These are phyloP conservation scores for Sylvilagus bachmani DNA, from an alignment of 2,113 vertebrate genomes.

Conservation along the genomic window DNA sequence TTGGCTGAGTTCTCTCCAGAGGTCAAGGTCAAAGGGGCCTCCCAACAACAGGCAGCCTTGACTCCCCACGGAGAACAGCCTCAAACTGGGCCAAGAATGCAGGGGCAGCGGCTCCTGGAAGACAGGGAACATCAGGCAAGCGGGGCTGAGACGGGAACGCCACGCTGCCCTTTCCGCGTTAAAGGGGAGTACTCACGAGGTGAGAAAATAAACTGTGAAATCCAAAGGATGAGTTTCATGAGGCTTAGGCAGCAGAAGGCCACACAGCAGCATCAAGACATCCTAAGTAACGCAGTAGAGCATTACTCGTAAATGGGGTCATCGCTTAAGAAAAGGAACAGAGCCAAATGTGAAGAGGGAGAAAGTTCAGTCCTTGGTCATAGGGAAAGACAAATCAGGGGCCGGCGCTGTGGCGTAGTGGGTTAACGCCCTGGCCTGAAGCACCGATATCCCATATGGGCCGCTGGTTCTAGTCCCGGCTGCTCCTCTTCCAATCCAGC, in stretches of 20 bases:
- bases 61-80: not conserved
- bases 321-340: not conserved
- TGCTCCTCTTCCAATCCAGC: too few species aligned
- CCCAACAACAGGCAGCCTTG: not conserved
- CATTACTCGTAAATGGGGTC: not conserved
- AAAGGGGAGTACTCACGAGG: constrained; percentile 34
- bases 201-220: not conserved
- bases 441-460: too few species aligned
- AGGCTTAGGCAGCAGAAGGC: not conserved
- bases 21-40: constrained; percentile 4
- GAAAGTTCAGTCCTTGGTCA: not conserved
- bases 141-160: not conserved
- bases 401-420: too few species aligned
- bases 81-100: constrained; percentile 21
- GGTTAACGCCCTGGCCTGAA: too few species aligned
- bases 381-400: too few species aligned
- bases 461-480: too few species aligned
- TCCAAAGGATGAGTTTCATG: not conserved
- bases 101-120: not conserved
- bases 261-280: not conserved
- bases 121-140: constrained; percentile 23
- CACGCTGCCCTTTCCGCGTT: not conserved
- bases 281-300: not conserved
- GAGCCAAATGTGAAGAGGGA: not conserved
- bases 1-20: constrained; percentile 54